phyloP scores from a whole-genome alignment of 1,140 invertebrate species.

The Charaxes varanes region DNA sequence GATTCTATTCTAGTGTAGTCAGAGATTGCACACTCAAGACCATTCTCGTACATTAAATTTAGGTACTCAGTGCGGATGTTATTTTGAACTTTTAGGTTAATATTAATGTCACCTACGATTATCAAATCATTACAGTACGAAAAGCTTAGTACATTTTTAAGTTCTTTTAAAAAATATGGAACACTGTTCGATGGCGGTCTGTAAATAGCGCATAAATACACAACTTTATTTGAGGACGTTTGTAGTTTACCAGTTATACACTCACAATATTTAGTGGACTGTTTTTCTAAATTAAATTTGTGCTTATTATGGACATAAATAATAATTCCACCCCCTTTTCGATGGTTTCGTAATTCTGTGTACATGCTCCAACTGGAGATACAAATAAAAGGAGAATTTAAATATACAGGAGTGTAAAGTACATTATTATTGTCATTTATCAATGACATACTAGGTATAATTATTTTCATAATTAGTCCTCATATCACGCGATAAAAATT shows the following conservation, averaged over 20 bases:
- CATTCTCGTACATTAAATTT: slow-evolving; percentile 5
- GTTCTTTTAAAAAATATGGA: slow-evolving; percentile 14
- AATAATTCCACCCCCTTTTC: slow-evolving; percentile 17
- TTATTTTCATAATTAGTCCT: no score
- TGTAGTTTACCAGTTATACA: no score
- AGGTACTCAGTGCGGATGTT: slow-evolving; percentile 13
- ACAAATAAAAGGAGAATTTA: no score
- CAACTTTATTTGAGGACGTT: neutral
- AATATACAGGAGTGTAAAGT: no score
- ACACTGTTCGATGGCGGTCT: slow-evolving; percentile 6
- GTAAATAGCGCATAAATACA: slow-evolving; percentile 4
- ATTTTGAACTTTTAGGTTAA: slow-evolving; percentile 8
- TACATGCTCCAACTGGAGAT: no score
- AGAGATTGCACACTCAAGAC: slow-evolving; percentile 8
- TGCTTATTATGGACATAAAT: no score
- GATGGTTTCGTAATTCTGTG: slow-evolving; percentile 9
- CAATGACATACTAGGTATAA: no score
- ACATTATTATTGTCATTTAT: no score
- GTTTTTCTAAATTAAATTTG: no score
- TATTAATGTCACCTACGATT: slow-evolving; percentile 13
- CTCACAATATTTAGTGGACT: no score
- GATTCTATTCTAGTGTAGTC: slow-evolving; percentile 15
- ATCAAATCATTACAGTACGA: slow-evolving; percentile 2
- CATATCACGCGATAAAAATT: no score
- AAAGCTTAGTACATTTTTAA: neutral